Conservation (phyloP, 2,888 invertebrate genomes). For the Oasisia sp. region DNA sequence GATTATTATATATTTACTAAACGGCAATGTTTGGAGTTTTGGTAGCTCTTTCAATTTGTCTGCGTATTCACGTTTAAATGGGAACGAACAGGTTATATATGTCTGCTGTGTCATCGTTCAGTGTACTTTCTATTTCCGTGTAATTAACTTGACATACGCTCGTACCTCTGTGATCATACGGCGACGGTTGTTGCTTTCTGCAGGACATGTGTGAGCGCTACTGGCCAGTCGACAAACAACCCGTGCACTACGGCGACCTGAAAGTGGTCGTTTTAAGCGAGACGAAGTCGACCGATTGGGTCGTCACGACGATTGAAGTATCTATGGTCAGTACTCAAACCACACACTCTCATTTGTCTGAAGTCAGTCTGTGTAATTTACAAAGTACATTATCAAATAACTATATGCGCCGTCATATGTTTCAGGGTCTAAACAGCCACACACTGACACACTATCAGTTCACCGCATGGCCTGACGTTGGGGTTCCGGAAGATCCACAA, state of each 20-base stretch:
- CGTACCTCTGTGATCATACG: neutral
- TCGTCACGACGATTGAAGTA: neutral
- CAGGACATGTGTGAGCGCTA: neutral
- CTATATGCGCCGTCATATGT: neutral
- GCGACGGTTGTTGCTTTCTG: neutral
- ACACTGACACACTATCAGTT: constrained; percentile 84
- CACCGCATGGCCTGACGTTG: constrained; percentile 95
- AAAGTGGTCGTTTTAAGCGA: neutral
- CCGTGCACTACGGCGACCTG: neutral
- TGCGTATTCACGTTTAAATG: no score
- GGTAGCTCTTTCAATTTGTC: no score
- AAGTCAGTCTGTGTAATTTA: neutral
- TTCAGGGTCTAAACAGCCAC: constrained; percentile 5
- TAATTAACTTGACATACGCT: no score
- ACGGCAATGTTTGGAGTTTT: no score
- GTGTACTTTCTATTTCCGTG: no score
- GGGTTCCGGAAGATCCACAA: constrained; percentile 85
- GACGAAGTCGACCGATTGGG: neutral
- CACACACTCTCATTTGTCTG: neutral
- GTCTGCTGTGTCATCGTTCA: no score
- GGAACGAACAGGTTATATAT: no score
- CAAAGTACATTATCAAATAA: neutral
- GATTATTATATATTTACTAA: no score
- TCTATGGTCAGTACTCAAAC: neutral
- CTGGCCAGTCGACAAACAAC: neutral